These are phyloP conservation scores for Pimpla rufipes DNA, from an alignment of 2,888 invertebrate species.

Conservation along the genomic window DNA sequence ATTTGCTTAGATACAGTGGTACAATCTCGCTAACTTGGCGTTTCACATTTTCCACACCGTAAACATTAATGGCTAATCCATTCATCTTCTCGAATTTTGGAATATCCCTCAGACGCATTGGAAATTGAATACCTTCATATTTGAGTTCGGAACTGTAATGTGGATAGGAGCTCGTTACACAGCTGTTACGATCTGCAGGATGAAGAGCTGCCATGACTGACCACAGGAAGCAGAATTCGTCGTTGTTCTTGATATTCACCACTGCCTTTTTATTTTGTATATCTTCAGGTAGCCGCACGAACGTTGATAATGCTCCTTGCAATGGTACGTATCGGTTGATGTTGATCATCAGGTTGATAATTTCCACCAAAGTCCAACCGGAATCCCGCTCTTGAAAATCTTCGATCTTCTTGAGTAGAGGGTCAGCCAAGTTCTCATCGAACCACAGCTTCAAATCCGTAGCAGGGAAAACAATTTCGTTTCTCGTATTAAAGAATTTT, in stretches of 20 bases:
- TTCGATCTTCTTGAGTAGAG: slow-evolving; percentile 49
- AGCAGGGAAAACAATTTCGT: slow-evolving; percentile 6
- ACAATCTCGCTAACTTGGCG: slow-evolving; percentile 45
- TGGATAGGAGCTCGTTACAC: slow-evolving; percentile 63
- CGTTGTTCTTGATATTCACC: slow-evolving; percentile 71
- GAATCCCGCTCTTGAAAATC: slow-evolving; percentile 69
- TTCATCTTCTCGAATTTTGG: slow-evolving; percentile 67
- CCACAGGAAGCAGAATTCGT: slow-evolving; percentile 71
- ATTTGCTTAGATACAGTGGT: slow-evolving; percentile 61
- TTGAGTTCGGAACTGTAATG: slow-evolving; percentile 63
- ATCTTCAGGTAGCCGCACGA: slow-evolving; percentile 57
- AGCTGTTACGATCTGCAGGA: slow-evolving; percentile 47
- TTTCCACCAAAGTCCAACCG: slow-evolving; percentile 68
- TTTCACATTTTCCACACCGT: slow-evolving; percentile 49
- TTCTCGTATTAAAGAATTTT: slow-evolving; percentile 51
- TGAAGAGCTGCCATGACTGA: slow-evolving; percentile 68
- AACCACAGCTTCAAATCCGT: slow-evolving; percentile 32
- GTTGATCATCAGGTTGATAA: slow-evolving; percentile 67
- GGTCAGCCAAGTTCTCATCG: background rate
- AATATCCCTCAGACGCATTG: slow-evolving; percentile 60
- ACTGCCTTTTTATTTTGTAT: slow-evolving; percentile 70
- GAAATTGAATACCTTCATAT: slow-evolving; percentile 68
- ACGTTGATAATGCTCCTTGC: slow-evolving; percentile 64
- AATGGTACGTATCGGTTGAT: slow-evolving; percentile 69
- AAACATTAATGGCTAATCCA: slow-evolving; percentile 67